Conservation (phyloP, 2,113 vertebrate genomes). For the Canis aureus region DNA sequence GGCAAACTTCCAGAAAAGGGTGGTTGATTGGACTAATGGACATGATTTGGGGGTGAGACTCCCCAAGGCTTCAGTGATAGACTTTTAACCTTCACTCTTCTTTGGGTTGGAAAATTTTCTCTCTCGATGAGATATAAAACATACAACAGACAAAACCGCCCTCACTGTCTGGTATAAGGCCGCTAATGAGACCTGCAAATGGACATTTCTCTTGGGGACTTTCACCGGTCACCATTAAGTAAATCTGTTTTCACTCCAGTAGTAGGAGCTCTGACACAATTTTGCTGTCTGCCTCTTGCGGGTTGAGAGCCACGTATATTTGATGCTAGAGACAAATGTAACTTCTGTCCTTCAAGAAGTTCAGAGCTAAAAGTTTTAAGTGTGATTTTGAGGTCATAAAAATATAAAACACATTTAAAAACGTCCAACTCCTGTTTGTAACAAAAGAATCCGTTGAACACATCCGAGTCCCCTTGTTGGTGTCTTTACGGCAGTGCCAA, state of each 20-base stretch:
- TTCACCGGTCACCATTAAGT: background rate
- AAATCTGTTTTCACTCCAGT: background rate
- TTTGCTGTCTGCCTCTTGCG: background rate
- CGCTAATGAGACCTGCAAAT: background rate
- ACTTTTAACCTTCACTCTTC: background rate
- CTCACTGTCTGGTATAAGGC: background rate
- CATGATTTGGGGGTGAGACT: background rate
- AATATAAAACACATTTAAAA: background rate
- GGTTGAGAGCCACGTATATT: background rate
- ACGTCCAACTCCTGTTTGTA: background rate
- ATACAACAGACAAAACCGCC: background rate
- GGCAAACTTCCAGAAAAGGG: constrained; percentile 65
- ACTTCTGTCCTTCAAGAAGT: background rate
- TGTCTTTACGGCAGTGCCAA: constrained; percentile 1
- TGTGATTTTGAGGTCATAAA: background rate
- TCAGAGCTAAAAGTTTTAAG: background rate
- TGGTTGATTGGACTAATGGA: background rate
- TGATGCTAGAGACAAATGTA: background rate
- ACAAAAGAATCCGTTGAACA: background rate
- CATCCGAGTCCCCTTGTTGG: background rate
- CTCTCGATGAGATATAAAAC: background rate
- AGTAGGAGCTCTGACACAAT: background rate
- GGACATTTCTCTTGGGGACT: background rate
- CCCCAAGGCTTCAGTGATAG: background rate
- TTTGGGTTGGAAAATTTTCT: background rate